A percentile compares a stretch with the other conserved stretches of the same genome.
phyloP scores from a whole-genome alignment of 2,113 vertebrate species.

The Thinocorus orbignyianus region DNA sequence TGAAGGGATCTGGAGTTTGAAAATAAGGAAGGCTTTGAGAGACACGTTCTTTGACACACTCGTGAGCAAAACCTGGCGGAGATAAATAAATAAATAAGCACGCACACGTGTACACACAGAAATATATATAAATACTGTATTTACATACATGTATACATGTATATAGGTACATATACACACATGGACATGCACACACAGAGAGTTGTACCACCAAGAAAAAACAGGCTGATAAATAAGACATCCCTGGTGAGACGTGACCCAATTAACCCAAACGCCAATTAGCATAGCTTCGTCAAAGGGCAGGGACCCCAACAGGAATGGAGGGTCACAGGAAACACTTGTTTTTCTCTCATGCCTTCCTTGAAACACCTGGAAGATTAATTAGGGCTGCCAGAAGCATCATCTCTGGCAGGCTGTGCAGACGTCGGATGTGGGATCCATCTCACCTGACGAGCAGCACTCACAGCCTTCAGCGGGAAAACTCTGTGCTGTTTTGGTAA shows the following conservation, averaged over 20 bases:
- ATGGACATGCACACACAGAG: accelerated
- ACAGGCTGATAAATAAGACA: not conserved
- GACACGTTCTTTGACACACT: not conserved
- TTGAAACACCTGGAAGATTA: not conserved
- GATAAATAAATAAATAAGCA: not conserved
- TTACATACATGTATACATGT: too few species aligned
- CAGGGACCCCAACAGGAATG: not conserved
- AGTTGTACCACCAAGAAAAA: not conserved
- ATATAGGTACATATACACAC: too few species aligned
- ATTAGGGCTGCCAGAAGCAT: not conserved
- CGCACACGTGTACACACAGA: accelerated
- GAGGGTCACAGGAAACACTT: not conserved
- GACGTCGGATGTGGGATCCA: not conserved
- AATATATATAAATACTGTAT: not conserved
- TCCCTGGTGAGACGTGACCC: not conserved
- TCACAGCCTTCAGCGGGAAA: not conserved
- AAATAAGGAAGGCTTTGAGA: not conserved
- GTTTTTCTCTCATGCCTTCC: not conserved
- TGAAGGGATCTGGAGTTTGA: accelerated
- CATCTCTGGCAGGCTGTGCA: not conserved
- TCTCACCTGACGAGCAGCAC: not conserved
- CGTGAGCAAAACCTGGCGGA: not conserved
- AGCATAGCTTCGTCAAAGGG: not conserved
- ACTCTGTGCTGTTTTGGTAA: not conserved
- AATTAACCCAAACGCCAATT: not conserved